A percentile compares a stretch with the other conserved stretches of the same genome.
Conservation (phyloP, 2,797 vertebrate genomes). For the Luscinia megarhynchos region DNA sequence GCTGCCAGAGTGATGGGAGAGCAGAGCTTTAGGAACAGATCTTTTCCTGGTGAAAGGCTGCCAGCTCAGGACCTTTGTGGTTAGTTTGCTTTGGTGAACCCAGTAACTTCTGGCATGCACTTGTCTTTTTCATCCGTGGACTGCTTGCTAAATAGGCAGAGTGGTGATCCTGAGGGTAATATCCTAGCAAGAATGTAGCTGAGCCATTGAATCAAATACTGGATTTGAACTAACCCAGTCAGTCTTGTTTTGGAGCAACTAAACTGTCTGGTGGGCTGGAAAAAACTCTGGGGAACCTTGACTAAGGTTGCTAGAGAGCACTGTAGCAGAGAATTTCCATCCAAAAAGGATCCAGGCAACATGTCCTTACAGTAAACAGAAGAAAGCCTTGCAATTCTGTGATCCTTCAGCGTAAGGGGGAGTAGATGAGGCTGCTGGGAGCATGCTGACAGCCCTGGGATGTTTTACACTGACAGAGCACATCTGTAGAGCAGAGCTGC, state of each 20-base stretch:
- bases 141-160: conserved; percentile 11
- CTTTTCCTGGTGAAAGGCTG: conserved; percentile 9
- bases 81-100: conserved; percentile 36
- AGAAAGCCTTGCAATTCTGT: conserved; percentile 39
- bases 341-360: conserved; percentile 69
- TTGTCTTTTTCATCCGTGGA: neutral
- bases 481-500: conserved; percentile 52
- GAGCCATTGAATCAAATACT: conserved; percentile 15
- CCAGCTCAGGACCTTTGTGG: conserved; percentile 26
- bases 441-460: conserved; percentile 30
- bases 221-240: conserved; percentile 20
- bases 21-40: neutral
- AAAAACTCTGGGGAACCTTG: conserved; percentile 48
- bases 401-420: conserved; percentile 16
- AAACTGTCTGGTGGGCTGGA: conserved; percentile 38
- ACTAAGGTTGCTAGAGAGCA: conserved; percentile 63
- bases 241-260: conserved; percentile 42
- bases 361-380: conserved; percentile 58
- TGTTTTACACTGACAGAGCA: conserved; percentile 53
- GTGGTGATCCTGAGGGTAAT: conserved; percentile 14
- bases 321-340: conserved; percentile 39
- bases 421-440: conserved; percentile 33
- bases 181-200: neutral
- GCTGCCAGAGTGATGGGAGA: neutral
- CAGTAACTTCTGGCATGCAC: neutral